phyloP scores from a whole-genome alignment of 1,140 invertebrate genomes.

The Sweltsa coloradensis region DNA sequence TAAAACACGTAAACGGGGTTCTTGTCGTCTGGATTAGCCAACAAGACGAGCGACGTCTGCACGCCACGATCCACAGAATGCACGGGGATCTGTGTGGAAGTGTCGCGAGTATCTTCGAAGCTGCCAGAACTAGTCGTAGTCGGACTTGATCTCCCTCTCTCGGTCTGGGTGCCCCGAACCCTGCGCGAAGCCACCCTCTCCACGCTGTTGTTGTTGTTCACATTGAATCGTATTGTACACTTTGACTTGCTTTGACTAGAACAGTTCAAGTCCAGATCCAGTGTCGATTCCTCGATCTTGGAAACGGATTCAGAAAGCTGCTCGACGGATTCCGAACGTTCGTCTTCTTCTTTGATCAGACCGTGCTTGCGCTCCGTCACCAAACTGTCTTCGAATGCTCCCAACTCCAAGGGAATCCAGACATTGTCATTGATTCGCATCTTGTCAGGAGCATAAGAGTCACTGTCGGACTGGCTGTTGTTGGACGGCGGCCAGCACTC shows the following conservation, averaged over 20 bases:
- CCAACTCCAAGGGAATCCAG: too few species aligned
- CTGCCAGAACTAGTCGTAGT: too few species aligned
- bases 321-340: conserved; percentile 32
- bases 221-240: conserved; percentile 29
- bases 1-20: conserved; percentile 75
- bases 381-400: conserved; percentile 27
- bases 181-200: conserved; percentile 12
- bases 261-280: conserved; percentile 1
- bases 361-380: conserved; percentile 20
- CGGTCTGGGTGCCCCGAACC: conserved; percentile 15
- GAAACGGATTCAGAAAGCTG: conserved; percentile 34
- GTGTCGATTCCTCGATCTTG: conserved; percentile 18
- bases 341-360: conserved; percentile 31
- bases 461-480: conserved; percentile 20
- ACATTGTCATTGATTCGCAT: neutral
- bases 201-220: conserved; percentile 35
- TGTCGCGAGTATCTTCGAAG: conserved; percentile 33
- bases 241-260: conserved; percentile 6
- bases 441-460: conserved; percentile 11
- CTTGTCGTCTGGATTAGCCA: conserved; percentile 4
- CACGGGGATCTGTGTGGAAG: conserved; percentile 39
- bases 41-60: conserved; percentile 42
- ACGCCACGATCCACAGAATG: conserved; percentile 56
- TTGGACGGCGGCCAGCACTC: conserved; percentile 20
- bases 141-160: too few species aligned